A percentile compares a stretch with the other conserved stretches of the same genome.
These are phyloP conservation scores for Vidua macroura DNA, from an alignment of 2,113 vertebrate species.

Conservation along the genomic window DNA sequence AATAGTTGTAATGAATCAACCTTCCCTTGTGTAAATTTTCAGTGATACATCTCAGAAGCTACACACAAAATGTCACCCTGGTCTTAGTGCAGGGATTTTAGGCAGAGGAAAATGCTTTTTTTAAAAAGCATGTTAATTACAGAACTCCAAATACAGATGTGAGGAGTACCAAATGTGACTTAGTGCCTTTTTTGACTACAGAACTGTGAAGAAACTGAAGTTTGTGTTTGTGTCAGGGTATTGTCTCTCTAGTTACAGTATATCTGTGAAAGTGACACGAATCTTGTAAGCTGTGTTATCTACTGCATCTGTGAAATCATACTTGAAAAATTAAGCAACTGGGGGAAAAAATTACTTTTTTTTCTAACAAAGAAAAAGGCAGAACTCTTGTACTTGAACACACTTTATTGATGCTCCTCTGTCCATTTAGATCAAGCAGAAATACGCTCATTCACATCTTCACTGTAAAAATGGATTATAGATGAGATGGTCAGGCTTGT, in stretches of 20 bases:
- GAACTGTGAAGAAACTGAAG: neutral
- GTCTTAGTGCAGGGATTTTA: neutral
- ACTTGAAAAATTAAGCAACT: neutral
- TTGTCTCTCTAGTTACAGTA: neutral
- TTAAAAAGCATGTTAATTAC: neutral
- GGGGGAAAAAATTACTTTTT: neutral
- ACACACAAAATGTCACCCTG: neutral
- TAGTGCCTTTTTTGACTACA: neutral
- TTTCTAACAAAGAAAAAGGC: neutral
- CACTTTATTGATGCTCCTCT: neutral
- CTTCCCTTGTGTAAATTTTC: neutral
- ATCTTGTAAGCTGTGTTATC: neutral
- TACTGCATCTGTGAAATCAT: neutral
- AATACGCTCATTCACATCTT: neutral
- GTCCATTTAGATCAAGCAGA: neutral
- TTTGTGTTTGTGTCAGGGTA: neutral
- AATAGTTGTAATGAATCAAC: constrained; percentile 72
- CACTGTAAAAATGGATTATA: neutral
- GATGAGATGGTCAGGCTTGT: neutral
- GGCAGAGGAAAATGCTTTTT: neutral
- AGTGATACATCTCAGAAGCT: neutral
- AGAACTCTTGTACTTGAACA: neutral
- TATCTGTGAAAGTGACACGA: neutral
- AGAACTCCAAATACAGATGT: neutral
- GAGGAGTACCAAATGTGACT: neutral